Evolutionary conservation across 2,797 vertebrate genomes (phyloP), one percentile per base, ranked within the genome.

Genomic region (Ceryle rudis): DNA sequence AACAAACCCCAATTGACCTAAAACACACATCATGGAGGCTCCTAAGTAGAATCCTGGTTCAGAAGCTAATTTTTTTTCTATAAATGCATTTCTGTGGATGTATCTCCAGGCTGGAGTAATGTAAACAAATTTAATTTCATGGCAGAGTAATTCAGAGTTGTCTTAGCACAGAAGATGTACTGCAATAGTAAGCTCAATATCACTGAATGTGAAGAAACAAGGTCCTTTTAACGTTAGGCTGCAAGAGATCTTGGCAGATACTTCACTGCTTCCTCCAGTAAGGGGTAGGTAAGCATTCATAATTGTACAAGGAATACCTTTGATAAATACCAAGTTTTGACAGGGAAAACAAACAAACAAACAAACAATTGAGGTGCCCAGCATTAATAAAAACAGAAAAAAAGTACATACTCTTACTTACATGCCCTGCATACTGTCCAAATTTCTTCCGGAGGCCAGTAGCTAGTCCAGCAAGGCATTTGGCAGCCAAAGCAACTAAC

Each of bases 381-480:
- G 62, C 58, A 83, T 21, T 33, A 89, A 58, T 7, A 54, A 58
- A 72, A 71, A 3, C 41, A 70, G 23, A 65, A 47, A 62, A 62
- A 26, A 49, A 80, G n/a, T 80, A 71, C 39, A 89, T 47, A 84
- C 25, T 86, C 81, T 77, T 96, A 98, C 99, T 98, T 97, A 99
- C 99, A 83, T 99, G 99, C 97, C 99, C 98, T 93, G 99, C 98
- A 96, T 99, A 99, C n/a, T 99, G 98, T 89, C 99, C 99, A 98
- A 99, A 99, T 97, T 99, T 99, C 98, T 99, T 99, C 95, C 99
- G 98, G 82, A 99, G 99, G 42, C 99, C 99, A 84, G 98, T 4
- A 81, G 99, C 99, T 82, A 99, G 96, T 77, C 98, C 99, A 89
- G 99, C 98, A 91, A 99, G 97, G 97, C 99, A 99, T 98, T 99